These are phyloP conservation scores for Thymallus thymallus DNA, from an alignment of 2,113 vertebrate species.

Conservation along the genomic window DNA sequence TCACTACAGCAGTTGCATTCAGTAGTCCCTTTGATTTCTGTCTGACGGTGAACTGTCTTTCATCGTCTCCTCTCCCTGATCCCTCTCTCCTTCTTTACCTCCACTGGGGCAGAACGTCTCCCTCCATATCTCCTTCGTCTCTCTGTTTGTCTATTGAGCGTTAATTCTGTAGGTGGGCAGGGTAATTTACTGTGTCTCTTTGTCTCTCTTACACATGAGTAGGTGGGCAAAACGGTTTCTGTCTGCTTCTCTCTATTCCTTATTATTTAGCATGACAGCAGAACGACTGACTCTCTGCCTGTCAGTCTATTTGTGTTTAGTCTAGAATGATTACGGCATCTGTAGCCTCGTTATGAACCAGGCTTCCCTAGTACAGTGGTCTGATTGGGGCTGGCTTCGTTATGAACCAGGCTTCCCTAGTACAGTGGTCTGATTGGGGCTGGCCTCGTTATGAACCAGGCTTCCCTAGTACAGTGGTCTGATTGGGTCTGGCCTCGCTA, in stretches of 20 bases:
- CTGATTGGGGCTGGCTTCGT: too few relatives aligned
- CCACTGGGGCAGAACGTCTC: conserved; percentile 53
- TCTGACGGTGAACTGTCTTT: conserved; percentile 70
- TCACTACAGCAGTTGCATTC: conserved; percentile 61
- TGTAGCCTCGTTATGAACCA: too few relatives aligned
- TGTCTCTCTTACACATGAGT: neutral
- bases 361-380: too few relatives aligned
- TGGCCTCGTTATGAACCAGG: too few relatives aligned
- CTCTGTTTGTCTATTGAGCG: conserved; percentile 56
- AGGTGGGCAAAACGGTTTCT: neutral
- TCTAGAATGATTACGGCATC: neutral
- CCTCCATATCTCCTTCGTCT: conserved; percentile 15
- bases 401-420: too few relatives aligned
- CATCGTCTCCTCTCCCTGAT: conserved; percentile 65
- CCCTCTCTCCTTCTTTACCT: conserved; percentile 57
- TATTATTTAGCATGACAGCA: neutral
- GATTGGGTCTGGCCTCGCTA: too few relatives aligned
- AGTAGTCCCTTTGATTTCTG: conserved; percentile 66
- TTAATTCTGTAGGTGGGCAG: conserved; percentile 49
- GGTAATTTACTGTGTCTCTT: conserved; percentile 45
- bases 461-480: too few relatives aligned
- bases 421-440: too few relatives aligned
- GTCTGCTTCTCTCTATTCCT: neutral
- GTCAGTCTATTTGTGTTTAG: neutral
- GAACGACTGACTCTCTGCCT: neutral